A percentile compares a stretch with the other conserved stretches of the same genome.
Conservation (phyloP, 2,113 vertebrate genomes). For the Corvus hawaiiensis region DNA sequence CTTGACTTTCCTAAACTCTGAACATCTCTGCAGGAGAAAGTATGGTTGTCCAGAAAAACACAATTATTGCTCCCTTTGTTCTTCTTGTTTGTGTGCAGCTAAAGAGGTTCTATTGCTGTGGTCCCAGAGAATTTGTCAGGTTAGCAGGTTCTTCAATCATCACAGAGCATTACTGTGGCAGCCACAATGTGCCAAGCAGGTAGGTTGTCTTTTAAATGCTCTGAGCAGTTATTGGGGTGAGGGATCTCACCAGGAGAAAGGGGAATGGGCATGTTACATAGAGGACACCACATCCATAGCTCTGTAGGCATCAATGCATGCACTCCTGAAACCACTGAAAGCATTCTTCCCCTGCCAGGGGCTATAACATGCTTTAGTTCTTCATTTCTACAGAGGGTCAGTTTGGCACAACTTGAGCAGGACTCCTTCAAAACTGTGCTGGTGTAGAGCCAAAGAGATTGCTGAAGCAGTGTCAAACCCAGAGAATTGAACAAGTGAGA, state of each 20-base stretch:
- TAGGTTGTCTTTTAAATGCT: background rate
- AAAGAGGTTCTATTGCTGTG: background rate
- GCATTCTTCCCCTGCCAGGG: background rate
- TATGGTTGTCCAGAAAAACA: background rate
- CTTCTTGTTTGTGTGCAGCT: background rate
- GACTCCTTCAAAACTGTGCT: background rate
- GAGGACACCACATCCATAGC: background rate
- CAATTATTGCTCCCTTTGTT: background rate
- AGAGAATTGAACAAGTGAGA: background rate
- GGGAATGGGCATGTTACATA: fast-evolving
- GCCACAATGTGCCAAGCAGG: background rate
- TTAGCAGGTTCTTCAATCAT: background rate
- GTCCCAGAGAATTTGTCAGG: background rate
- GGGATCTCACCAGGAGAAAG: background rate
- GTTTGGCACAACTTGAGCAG: background rate
- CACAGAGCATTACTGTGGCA: background rate
- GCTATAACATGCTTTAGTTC: background rate
- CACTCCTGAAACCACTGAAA: background rate
- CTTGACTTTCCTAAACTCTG: background rate
- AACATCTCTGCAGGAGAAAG: background rate
- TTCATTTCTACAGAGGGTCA: background rate
- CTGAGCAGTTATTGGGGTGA: background rate
- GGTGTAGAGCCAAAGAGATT: background rate
- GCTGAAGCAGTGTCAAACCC: background rate
- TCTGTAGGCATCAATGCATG: background rate